Base-by-base conservation (phyloP, 2,797 vertebrate genomes). In the Fratercula arctica region DNA sequence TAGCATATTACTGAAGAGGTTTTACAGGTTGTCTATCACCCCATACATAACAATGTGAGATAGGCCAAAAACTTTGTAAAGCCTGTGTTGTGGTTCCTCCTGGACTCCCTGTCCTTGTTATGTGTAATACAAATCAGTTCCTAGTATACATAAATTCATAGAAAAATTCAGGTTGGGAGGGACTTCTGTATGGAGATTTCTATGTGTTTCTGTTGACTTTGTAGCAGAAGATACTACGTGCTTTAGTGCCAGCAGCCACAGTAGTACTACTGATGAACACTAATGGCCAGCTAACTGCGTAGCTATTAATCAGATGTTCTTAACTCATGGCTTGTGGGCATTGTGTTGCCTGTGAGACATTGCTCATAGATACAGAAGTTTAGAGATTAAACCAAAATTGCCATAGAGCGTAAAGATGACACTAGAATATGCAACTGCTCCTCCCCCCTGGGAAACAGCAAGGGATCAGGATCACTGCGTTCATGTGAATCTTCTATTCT, bases 381-480 rank as follows among this genome's bases (percentile, higher is more conserved):
- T 67, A 70, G 37, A 87, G 67, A 54, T 75, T 73, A 85, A 88
- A 77, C 9, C 24, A 85, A 83, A 87, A 69, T 26, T 78, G 13
- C 13, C 23, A 26, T 1, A 61, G 39, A 82, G 24, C 39, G 39
- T 64, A 75, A 85, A 72, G 35, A 29, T 50, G 33, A 59, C 20
- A 31, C 9, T 0, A n/a, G 59, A 70, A 54, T 33, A 43, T 5
- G 13, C 11, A 5, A 46, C 45, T 64, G 13, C 17, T 70, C 48
- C 25, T 89, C 59, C 78, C 78, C 14, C 25, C 35, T 66, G 39
- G 56, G 63, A 82, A 90, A 66, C 21, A 75, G 20, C 17, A 29
- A 66, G 17, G 12, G 13, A 80, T 3, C n/a, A 17, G 16, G 16
- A 68, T 61, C 73, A 57, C 24, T 53, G 25, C 0, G 0, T 37